Evolutionary conservation across 30 jellyfish, hydroid and myxozoan genomes (phyloP).

Genomic region (Aurelia aurita complex sp. Pacific): DNA sequence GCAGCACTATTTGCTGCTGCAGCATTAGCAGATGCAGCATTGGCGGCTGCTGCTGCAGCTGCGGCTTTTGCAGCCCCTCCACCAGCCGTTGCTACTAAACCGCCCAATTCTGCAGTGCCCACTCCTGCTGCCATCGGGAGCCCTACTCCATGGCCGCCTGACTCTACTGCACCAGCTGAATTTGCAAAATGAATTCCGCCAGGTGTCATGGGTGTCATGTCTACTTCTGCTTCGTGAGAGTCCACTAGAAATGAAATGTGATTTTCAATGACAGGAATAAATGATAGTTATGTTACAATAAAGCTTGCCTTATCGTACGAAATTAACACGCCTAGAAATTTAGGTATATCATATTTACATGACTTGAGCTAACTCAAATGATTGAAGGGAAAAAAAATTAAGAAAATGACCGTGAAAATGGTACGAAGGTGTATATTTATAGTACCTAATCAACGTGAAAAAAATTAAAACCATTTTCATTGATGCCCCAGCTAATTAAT

Average conservation of each 20-base stretch:
- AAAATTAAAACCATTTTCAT: too few species aligned
- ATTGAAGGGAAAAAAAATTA: too few species aligned
- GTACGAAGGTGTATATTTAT: too few species aligned
- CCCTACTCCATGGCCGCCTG: constrained; percentile 19
- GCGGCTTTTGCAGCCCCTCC: constrained; percentile 23
- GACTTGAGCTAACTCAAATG: too few species aligned
- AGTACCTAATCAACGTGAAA: too few species aligned
- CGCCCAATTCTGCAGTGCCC: not conserved
- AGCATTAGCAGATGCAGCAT: constrained; percentile 17
- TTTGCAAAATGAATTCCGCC: constrained; percentile 65
- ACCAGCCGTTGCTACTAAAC: constrained; percentile 4
- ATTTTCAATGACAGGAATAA: not conserved
- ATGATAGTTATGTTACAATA: not conserved
- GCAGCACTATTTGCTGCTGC: constrained; percentile 38
- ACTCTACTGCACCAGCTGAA: not conserved
- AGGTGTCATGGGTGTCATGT: constrained; percentile 72
- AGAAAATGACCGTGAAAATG: too few species aligned
- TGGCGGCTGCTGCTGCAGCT: constrained; percentile 24
- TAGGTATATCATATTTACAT: too few species aligned
- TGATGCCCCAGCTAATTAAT: too few species aligned
- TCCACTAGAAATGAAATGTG: constrained; percentile 10
- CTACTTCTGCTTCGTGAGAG: constrained; percentile 30
- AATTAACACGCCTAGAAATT: too few species aligned
- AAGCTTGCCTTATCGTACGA: too few species aligned
- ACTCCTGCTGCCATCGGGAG: not conserved